Conservation (phyloP, 2,113 vertebrate species). For the Hucho hucho region DNA sequence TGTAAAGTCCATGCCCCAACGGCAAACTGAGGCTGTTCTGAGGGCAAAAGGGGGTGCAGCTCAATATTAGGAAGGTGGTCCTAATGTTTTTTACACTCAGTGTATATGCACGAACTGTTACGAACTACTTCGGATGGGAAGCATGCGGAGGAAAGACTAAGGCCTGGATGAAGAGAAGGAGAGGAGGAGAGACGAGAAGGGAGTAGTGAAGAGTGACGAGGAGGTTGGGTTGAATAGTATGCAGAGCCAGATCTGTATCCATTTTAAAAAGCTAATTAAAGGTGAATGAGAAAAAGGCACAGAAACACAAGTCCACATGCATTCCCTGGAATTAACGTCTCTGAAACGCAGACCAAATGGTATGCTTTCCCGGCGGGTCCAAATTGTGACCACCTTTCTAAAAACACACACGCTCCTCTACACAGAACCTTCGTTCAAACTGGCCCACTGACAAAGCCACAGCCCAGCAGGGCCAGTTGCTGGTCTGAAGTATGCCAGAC, state of each 20-base stretch:
- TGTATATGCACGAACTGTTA: too few species aligned
- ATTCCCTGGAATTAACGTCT: conserved; percentile 30
- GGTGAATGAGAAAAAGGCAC: conserved; percentile 13
- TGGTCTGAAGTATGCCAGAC: conserved; percentile 19
- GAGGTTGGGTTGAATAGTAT: conserved; percentile 16
- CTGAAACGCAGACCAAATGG: conserved; percentile 56
- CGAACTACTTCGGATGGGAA: too few species aligned
- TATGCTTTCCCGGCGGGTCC: conserved; percentile 46
- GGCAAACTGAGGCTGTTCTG: too few species aligned
- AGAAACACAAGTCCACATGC: neutral
- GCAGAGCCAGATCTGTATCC: conserved; percentile 38
- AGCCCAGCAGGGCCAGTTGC: conserved; percentile 28
- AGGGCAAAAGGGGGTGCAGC: too few species aligned
- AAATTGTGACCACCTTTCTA: conserved; percentile 38
- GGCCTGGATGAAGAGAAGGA: conserved; percentile 11
- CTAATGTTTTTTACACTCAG: too few species aligned
- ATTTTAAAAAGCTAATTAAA: conserved; percentile 47
- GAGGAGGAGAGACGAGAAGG: conserved; percentile 22
- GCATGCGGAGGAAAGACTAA: neutral
- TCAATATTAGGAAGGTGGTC: too few species aligned
- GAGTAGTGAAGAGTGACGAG: conserved; percentile 21
- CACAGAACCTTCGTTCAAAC: conserved; percentile 46
- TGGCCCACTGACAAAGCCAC: conserved; percentile 55
- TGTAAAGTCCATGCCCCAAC: too few species aligned
- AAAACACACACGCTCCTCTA: conserved; percentile 46